Evolutionary conservation across 2,113 vertebrate species (phyloP).

Genomic region (Lota lota): DNA sequence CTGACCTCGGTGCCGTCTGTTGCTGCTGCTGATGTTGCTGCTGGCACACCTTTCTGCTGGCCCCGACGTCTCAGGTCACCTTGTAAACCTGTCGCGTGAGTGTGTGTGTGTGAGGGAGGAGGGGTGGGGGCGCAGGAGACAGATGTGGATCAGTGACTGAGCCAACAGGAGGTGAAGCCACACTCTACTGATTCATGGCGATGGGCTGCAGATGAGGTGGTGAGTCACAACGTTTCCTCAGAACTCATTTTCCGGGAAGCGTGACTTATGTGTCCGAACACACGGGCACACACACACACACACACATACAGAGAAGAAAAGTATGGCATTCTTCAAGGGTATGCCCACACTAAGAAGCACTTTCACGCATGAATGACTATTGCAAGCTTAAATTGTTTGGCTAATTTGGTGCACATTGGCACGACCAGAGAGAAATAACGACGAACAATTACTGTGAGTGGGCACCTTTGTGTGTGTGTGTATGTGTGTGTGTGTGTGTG

Average conservation of each 20-base stretch:
- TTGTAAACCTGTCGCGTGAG: slow-evolving; percentile 61
- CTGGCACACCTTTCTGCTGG: slow-evolving; percentile 50
- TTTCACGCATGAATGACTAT: slow-evolving; percentile 25
- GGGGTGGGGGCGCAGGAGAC: slow-evolving; percentile 40
- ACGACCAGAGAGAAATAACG: too few species aligned
- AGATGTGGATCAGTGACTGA: slow-evolving; percentile 67
- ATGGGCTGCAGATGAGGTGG: slow-evolving; percentile 59
- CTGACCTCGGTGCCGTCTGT: slow-evolving; percentile 74
- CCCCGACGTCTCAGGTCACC: slow-evolving; percentile 58
- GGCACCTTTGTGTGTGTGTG: slow-evolving; percentile 8
- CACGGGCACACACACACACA: slow-evolving; percentile 6
- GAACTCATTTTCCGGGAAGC: slow-evolving; percentile 63
- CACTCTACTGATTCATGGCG: slow-evolving; percentile 65
- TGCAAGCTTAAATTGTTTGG: too few species aligned
- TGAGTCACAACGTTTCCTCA: slow-evolving; percentile 70
- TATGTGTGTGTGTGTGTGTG: not conserved
- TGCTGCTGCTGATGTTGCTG: not conserved
- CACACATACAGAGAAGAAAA: slow-evolving; percentile 21
- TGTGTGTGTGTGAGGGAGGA: slow-evolving; percentile 6
- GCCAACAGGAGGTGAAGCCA: slow-evolving; percentile 60
- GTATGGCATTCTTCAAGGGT: slow-evolving; percentile 13
- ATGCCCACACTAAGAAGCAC: slow-evolving; percentile 2
- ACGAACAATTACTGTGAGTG: too few species aligned
- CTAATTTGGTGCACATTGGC: too few species aligned
- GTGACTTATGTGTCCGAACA: not conserved